Evolutionary conservation across 1,140 invertebrate species (phyloP), one percentile per base, ranked within the genome.

Genomic region (Anastatus disparis): DNA sequence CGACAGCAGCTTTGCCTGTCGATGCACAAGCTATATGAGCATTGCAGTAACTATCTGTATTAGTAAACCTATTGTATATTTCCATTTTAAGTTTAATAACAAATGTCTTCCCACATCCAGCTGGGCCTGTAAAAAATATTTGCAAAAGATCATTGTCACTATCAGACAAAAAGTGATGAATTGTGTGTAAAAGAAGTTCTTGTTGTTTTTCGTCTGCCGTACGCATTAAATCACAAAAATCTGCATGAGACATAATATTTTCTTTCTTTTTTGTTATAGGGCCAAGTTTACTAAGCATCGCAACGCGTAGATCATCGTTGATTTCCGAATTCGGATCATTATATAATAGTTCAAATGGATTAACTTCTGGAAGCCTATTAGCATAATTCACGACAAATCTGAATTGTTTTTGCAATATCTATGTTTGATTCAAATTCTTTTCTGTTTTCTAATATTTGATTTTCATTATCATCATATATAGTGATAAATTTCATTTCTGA

Each of bases 1-100:
- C 77, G 10, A 81, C 76, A 42, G 81, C 80, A 62, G 80, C 80
- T 75, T 83, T 82, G 3, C 80, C 79, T n/a, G 80, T 81, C 13
- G 78, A 79, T 53, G 82, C 82, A 72, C 81, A 81, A 10, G 76
- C 44, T 13, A 82, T 74, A 46, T 77, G 79, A 0, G 79, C 52
- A 69, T 82, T 79, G 29, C 78, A 74, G 64, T 29, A 35, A 9
- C 59, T 52, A 38, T 63, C 61, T 10, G 17, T 73, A 46, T 73
- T 35, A 13, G 67, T 38, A 38, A 20, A 75, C 24, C 70, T 68
- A 20, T 77, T 77, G 56, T 76, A 77, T 9, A 71, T 77, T 53
- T 81, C 76, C 79, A 81, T 80, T 0, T 78, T 53, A 15, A 63
- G 44, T 55, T 78, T 79, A 15, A 77, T 58, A 7, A 72, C 59